These are phyloP conservation scores for Electrona antarctica DNA, from an alignment of 2,113 vertebrate species.

Conservation along the genomic window DNA sequence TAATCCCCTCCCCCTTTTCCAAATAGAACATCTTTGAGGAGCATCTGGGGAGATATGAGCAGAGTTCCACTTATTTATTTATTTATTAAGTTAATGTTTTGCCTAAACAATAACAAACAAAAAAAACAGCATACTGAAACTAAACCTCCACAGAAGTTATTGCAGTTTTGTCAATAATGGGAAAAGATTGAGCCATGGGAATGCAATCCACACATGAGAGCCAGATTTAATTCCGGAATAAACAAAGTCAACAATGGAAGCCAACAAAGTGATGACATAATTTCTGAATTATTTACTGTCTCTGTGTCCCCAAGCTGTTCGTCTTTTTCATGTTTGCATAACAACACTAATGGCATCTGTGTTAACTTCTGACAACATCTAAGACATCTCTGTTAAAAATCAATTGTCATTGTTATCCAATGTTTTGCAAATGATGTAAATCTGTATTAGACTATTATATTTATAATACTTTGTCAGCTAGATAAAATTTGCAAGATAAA, in stretches of 20 bases:
- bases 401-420: conserved; percentile 37
- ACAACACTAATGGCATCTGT: conserved; percentile 43
- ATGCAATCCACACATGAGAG: conserved; percentile 33
- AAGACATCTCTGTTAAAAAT: conserved; percentile 9
- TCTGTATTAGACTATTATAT: conserved; percentile 51
- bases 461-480: conserved; percentile 48
- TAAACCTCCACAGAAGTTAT: conserved; percentile 41
- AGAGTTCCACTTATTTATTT: conserved; percentile 22
- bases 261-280: conserved; percentile 31
- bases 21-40: conserved; percentile 50
- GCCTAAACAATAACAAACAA: conserved; percentile 14
- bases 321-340: conserved; percentile 19
- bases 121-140: conserved; percentile 27
- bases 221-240: conserved; percentile 45
- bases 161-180: conserved; percentile 29
- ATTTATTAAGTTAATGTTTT: conserved; percentile 49
- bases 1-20: conserved; percentile 65
- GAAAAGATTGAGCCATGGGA: conserved; percentile 44
- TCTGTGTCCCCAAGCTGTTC: conserved; percentile 45
- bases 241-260: conserved; percentile 36
- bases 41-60: conserved; percentile 40
- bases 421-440: conserved; percentile 54
- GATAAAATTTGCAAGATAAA: conserved; percentile 54
- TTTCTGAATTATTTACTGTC: conserved; percentile 43
- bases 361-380: conserved; percentile 40